Percentiles rank a stretch among this genome's conserved stretches.
Conservation (phyloP, 2,888 invertebrate genomes). For the Uropetala carovei region DNA sequence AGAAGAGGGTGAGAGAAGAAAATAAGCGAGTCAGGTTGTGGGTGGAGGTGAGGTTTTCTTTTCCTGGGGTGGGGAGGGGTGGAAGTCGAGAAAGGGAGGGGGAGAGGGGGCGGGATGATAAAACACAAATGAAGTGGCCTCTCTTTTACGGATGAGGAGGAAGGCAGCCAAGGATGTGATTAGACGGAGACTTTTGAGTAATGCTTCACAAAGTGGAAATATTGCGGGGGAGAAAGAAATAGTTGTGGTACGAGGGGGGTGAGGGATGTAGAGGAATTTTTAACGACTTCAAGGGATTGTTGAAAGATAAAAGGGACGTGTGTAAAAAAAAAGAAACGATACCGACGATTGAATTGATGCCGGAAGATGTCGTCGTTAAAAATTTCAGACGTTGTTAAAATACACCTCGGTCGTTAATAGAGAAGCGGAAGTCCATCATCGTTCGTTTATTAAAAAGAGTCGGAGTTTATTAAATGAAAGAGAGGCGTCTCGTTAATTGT, state of each 20-base stretch:
- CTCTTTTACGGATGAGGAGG: conserved; percentile 21
- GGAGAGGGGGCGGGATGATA: neutral
- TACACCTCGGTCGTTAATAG: neutral
- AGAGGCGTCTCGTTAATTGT: too few species aligned
- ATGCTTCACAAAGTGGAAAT: conserved; percentile 26
- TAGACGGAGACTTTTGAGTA: neutral
- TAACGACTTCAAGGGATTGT: neutral
- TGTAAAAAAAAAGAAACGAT: neutral
- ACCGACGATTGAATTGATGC: conserved; percentile 22
- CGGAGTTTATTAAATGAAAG: neutral
- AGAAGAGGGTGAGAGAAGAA: neutral
- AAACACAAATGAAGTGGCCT: conserved; percentile 21
- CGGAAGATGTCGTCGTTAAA: conserved; percentile 13
- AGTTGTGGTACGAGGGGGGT: neutral
- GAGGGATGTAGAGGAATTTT: conserved; percentile 8
- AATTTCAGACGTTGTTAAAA: conserved; percentile 2
- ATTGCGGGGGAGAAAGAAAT: conserved; percentile 29
- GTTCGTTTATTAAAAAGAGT: neutral
- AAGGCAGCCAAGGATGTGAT: conserved; percentile 29
- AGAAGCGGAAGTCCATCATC: neutral
- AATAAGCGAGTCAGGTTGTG: neutral
- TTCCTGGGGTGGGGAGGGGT: neutral
- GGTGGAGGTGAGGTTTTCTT: neutral
- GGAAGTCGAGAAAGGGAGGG: neutral
- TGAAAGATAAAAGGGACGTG: conserved; percentile 17